phyloP scores from a whole-genome alignment of 2,888 invertebrate genomes.

The Gymnocheta viridis region DNA sequence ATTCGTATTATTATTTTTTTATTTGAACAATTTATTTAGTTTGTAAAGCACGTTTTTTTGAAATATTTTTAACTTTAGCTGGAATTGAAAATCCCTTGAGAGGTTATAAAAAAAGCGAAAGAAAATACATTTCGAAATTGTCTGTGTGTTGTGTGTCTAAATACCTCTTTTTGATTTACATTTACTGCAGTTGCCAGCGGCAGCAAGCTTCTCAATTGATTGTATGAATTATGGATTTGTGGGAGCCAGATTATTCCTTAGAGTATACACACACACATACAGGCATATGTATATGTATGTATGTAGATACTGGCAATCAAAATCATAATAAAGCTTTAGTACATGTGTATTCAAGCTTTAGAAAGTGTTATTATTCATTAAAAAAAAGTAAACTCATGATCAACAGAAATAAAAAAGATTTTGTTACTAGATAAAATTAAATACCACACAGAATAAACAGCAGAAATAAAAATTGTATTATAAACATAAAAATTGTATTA shows the following conservation, averaged over 20 bases:
- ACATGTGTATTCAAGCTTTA: slow-evolving; percentile 9
- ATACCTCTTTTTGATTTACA: slow-evolving; percentile 40
- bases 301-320: slow-evolving; percentile 28
- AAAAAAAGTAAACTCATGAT: not conserved
- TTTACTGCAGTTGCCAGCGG: slow-evolving; percentile 46
- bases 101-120: not conserved
- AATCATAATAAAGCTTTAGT: slow-evolving; percentile 34
- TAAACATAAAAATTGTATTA: not conserved
- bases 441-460: too few species aligned
- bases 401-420: not conserved
- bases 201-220: slow-evolving; percentile 13
- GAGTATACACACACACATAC: slow-evolving; percentile 9
- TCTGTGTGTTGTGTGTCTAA: slow-evolving; percentile 7
- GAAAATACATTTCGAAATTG: not conserved
- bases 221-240: slow-evolving; percentile 5
- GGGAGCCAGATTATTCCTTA: slow-evolving; percentile 15
- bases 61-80: slow-evolving; percentile 56
- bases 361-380: slow-evolving; percentile 23
- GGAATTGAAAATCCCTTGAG: slow-evolving; percentile 53
- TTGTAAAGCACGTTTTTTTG: slow-evolving; percentile 54
- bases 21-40: slow-evolving; percentile 39
- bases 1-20: not conserved
- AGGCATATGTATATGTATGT: not conserved
- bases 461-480: not conserved
- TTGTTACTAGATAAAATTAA: not conserved